These are phyloP conservation scores for Lepidocyrtinus sp. DNA, from an alignment of 2,888 invertebrate species.

Conservation along the genomic window DNA sequence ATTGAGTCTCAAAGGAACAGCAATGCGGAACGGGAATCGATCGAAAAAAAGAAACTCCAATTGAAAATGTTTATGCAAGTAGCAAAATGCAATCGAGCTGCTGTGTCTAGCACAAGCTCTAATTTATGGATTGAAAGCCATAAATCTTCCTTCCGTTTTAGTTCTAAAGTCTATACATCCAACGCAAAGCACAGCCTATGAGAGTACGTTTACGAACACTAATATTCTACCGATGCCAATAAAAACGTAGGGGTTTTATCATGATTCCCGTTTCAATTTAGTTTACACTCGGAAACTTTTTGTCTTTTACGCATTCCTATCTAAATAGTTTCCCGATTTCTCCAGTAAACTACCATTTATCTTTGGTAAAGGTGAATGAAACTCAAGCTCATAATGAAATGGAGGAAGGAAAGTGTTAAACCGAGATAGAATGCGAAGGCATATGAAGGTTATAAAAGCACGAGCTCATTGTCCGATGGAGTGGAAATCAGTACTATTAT, in stretches of 20 bases:
- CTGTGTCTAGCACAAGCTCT: no score
- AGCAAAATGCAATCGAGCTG: no score
- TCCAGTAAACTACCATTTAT: no score
- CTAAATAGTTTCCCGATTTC: no score
- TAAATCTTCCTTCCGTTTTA: slow-evolving; percentile 33
- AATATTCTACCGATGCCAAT: not conserved
- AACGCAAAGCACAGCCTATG: not conserved
- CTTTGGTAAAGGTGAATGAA: no score
- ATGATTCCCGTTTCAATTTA: slow-evolving; percentile 6
- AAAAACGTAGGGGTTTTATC: not conserved
- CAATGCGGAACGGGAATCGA: slow-evolving; percentile 3
- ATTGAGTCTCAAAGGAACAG: not conserved
- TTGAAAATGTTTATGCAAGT: not conserved
- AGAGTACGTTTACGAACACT: not conserved
- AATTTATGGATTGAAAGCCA: slow-evolving; percentile 38
- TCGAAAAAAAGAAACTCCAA: not conserved
- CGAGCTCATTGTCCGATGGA: not conserved
- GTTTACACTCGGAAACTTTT: no score
- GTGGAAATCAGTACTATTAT: not conserved
- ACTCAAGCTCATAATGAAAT: no score
- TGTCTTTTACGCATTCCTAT: no score
- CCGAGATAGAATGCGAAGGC: no score
- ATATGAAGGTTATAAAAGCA: no score
- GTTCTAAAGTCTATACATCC: not conserved
- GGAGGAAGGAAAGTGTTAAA: no score